These are phyloP conservation scores for Ptyas mucosa DNA, from an alignment of 2,113 vertebrate species.

Conservation along the genomic window DNA sequence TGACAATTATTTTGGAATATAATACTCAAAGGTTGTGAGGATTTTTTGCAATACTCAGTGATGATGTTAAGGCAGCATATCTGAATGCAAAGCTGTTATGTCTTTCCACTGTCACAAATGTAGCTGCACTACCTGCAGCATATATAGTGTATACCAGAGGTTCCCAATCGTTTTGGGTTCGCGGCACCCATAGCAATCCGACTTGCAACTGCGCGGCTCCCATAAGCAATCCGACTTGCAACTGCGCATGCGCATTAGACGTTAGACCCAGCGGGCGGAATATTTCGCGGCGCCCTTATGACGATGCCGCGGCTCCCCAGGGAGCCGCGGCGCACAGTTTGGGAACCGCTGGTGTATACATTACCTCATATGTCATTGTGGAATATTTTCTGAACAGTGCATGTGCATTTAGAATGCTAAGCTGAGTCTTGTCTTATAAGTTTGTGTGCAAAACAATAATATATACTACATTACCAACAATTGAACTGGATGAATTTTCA, in stretches of 20 bases:
- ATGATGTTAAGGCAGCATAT: conserved; percentile 8
- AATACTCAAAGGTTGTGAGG: conserved; percentile 29
- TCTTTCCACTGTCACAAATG: conserved; percentile 14
- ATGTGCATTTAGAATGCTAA: conserved; percentile 37
- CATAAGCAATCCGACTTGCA: too few relatives aligned
- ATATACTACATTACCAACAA: conserved; percentile 20
- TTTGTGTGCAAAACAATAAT: conserved; percentile 41
- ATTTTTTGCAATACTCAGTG: conserved; percentile 38
- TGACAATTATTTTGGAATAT: conserved; percentile 38
- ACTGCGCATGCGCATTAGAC: too few relatives aligned
- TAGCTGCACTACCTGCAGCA: conserved; percentile 29
- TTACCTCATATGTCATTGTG: conserved; percentile 15
- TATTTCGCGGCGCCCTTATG: too few relatives aligned
- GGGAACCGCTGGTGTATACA: too few relatives aligned
- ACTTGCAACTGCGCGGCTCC: too few relatives aligned
- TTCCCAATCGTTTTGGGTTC: too few relatives aligned
- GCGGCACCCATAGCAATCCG: too few relatives aligned
- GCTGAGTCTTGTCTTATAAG: conserved; percentile 50
- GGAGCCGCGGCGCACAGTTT: too few relatives aligned
- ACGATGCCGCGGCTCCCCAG: too few relatives aligned
- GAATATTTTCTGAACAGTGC: conserved; percentile 36
- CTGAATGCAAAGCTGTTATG: conserved; percentile 23
- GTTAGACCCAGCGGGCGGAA: too few relatives aligned
- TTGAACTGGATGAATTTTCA: not conserved
- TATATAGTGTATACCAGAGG: not conserved